Conservation (phyloP, 2,113 vertebrate species). For the Prinia subflava region DNA sequence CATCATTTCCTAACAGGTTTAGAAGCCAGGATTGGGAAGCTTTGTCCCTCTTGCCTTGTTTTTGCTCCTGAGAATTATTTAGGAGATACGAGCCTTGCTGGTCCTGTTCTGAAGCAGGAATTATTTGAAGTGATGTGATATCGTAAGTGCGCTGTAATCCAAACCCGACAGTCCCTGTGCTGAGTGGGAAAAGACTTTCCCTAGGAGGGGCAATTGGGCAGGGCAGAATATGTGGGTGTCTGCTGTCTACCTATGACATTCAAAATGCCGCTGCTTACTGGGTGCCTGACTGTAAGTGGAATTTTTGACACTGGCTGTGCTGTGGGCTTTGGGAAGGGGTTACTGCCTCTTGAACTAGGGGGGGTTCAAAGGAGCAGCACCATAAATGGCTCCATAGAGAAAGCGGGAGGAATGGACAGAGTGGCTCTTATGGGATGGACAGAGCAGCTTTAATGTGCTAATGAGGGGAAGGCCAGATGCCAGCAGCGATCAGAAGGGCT, state of each 20-base stretch:
- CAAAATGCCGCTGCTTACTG: background rate
- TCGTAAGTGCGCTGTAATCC: background rate
- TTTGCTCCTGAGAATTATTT: background rate
- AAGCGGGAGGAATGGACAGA: constrained; percentile 68
- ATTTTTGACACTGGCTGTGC: constrained; percentile 30
- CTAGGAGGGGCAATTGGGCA: background rate
- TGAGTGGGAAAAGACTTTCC: background rate
- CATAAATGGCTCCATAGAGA: constrained; percentile 72
- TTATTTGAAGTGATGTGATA: background rate
- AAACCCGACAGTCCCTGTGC: background rate
- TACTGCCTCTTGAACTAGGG: constrained; percentile 73
- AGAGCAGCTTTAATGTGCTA: constrained; percentile 82
- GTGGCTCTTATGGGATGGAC: constrained; percentile 73
- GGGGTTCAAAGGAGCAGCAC: constrained; percentile 60
- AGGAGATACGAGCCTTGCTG: background rate
- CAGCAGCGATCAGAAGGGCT: constrained; percentile 65
- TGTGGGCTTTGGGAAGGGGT: constrained; percentile 59
- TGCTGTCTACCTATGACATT: background rate
- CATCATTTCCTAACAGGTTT: background rate
- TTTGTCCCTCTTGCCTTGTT: background rate
- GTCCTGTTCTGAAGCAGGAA: background rate
- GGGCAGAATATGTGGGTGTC: background rate
- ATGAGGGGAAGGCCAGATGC: constrained; percentile 78
- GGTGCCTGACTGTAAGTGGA: constrained; percentile 6
- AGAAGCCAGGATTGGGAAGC: background rate